Base-by-base conservation (phyloP, 2,113 vertebrate genomes). In the Henicopernis longicauda region DNA sequence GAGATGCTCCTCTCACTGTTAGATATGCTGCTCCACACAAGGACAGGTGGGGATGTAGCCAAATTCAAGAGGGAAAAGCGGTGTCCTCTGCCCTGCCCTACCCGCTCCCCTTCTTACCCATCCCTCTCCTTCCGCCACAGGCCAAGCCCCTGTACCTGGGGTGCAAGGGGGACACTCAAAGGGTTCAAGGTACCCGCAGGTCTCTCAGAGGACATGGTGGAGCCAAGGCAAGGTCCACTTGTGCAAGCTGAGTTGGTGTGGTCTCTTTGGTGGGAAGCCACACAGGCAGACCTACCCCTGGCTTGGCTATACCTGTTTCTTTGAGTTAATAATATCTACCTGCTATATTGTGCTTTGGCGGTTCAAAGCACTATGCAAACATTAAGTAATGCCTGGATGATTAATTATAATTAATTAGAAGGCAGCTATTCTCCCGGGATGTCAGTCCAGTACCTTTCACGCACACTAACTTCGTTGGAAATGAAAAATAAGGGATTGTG, bases 381-480 rank as follows among this genome's bases (percentile, higher is more conserved):
- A 95, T 97, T 97, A 97, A 95, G 70, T 96, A 95, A 98, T 89
- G 85, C 78, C 89, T 93, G 95, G 71, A 70, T 97, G 94, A 93
- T 94, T 97, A 97, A 97, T 97, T 96, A 82, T 91, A 88, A 80
- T 91, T 93, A 96, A 92, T 95, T 96, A 93, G 93, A 91, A 85
- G 85, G 86, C 85, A 93, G 77, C 70, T 86, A 9, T 45, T 96
- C 95, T 88, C 85, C 50, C 40, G 89, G 79, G 96, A 89, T 90
- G 82, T 91, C 95, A 89, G 84, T 81, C 89, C 96, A 86, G 67
- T 70, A 50, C 42, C 50, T 95, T 95, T 86, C 85, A 83, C 2
- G 26, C 78, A 52, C 69, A 11, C 85, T 92, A 86, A 96, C 70
- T 73, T 73, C 7, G 5, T 26, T 86, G 76, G 88, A 90, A 93